phyloP scores from a whole-genome alignment of 2,888 invertebrate species.

The Galeopsomyia nigrocyanea region DNA sequence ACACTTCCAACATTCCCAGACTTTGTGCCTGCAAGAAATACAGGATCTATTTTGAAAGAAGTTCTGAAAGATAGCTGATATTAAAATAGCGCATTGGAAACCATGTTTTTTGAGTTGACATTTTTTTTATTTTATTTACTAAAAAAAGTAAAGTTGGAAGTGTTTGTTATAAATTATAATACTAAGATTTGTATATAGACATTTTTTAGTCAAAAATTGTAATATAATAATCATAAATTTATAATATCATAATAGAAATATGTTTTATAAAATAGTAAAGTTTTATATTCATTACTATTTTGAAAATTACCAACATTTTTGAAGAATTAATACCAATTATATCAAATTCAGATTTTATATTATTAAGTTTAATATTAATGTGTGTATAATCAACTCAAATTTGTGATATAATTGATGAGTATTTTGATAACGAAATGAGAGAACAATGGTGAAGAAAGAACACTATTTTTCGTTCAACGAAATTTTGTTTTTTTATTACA shows the following conservation, averaged over 20 bases:
- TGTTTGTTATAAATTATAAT: slow-evolving; percentile 33
- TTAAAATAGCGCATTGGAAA: slow-evolving; percentile 49
- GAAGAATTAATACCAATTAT: no score
- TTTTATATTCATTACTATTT: no score
- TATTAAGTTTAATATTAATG: no score
- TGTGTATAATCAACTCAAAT: neutral
- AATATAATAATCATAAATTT: slow-evolving; percentile 43
- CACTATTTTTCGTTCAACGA: slow-evolving; percentile 31
- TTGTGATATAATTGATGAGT: neutral
- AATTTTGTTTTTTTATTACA: slow-evolving; percentile 28
- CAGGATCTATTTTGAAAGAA: slow-evolving; percentile 76
- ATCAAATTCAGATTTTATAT: no score
- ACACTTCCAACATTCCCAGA: slow-evolving; percentile 73
- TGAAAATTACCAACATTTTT: no score
- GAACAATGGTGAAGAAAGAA: neutral
- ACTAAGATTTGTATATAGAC: slow-evolving; percentile 39
- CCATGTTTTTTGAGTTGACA: slow-evolving; percentile 2
- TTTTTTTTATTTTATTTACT: slow-evolving; percentile 25
- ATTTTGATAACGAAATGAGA: neutral
- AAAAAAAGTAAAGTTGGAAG: slow-evolving; percentile 25
- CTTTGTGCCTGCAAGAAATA: slow-evolving; percentile 72
- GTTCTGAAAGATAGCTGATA: slow-evolving; percentile 74
- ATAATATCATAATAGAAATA: slow-evolving; percentile 9
- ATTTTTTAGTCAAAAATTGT: slow-evolving; percentile 39
- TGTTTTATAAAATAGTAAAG: no score